Percentiles rank a stretch among this genome's conserved stretches.
phyloP scores from a whole-genome alignment of 2,888 invertebrate species.

The Drosophila algonquin region DNA sequence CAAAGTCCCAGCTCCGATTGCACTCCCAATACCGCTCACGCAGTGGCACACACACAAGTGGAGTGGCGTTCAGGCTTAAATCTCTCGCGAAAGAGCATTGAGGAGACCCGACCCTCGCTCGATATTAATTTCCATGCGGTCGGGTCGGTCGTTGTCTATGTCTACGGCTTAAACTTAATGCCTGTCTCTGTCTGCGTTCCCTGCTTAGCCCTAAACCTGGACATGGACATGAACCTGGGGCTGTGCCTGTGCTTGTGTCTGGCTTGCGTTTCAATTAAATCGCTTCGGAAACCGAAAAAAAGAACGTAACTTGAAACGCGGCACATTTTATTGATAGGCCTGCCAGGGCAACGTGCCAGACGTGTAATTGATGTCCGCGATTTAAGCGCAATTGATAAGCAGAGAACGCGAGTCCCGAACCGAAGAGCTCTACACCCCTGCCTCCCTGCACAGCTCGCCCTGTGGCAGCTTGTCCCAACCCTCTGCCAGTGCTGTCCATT shows the following conservation, averaged over 20 bases:
- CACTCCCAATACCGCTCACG: slow-evolving; percentile 8
- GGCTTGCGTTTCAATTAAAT: slow-evolving; percentile 74
- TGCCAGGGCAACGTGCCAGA: slow-evolving; percentile 42
- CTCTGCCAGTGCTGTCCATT: slow-evolving; percentile 62
- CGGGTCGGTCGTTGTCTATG: slow-evolving; percentile 14
- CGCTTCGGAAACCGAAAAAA: slow-evolving; percentile 41
- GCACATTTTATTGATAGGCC: slow-evolving; percentile 62
- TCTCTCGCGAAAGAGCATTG: slow-evolving; percentile 35
- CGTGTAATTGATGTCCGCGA: slow-evolving; percentile 72
- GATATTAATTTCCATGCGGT: slow-evolving; percentile 53
- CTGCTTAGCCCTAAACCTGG: background rate
- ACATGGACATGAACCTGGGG: background rate
- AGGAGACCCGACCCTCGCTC: slow-evolving; percentile 2
- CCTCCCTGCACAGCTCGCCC: background rate
- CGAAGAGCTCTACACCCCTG: slow-evolving; percentile 1
- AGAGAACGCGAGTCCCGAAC: slow-evolving; percentile 26
- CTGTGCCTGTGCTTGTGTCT: background rate
- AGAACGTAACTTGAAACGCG: slow-evolving; percentile 67
- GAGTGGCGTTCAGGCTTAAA: background rate
- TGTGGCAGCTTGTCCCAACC: slow-evolving; percentile 16
- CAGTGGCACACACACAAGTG: background rate
- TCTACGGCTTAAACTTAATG: slow-evolving; percentile 46
- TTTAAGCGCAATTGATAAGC: slow-evolving; percentile 74
- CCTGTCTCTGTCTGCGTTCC: slow-evolving; percentile 21
- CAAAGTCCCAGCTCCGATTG: slow-evolving; percentile 10